phyloP scores from a whole-genome alignment of 35 echinoderm and acorn worm genomes.

The Anneissia japonica region DNA sequence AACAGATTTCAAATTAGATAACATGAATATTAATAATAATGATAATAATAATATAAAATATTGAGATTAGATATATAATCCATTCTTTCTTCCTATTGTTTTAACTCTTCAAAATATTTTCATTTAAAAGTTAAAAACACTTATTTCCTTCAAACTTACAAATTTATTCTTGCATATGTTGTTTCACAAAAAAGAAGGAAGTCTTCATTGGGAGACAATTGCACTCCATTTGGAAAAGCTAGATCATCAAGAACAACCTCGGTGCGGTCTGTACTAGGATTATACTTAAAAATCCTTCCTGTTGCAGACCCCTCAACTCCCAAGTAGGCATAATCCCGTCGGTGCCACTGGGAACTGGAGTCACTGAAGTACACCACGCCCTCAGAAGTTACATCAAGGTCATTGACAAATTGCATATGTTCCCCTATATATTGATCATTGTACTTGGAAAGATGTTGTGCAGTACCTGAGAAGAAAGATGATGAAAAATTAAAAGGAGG shows the following conservation, averaged over 20 bases:
- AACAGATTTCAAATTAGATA: too few species aligned
- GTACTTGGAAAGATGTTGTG: constrained; percentile 6
- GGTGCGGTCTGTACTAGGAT: constrained; percentile 36
- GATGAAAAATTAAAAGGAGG: not conserved
- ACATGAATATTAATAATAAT: too few species aligned
- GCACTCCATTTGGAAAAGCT: constrained; percentile 50
- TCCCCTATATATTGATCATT: not conserved
- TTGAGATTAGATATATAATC: too few species aligned
- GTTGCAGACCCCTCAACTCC: constrained; percentile 19
- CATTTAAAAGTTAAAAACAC: too few species aligned
- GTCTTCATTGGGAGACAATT: constrained; percentile 55
- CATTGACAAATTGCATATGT: constrained; percentile 55
- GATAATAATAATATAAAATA: too few species aligned
- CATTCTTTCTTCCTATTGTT: too few species aligned
- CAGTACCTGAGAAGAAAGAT: constrained; percentile 17
- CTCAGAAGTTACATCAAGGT: constrained; percentile 42
- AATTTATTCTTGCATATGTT: constrained; percentile 34
- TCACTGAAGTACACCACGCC: constrained; percentile 64
- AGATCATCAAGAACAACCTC: constrained; percentile 44
- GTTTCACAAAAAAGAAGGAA: constrained; percentile 52
- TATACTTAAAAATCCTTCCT: constrained; percentile 44
- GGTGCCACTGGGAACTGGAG: constrained; percentile 44
- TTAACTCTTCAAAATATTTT: too few species aligned
- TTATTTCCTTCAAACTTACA: constrained; percentile 36
- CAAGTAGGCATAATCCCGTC: constrained; percentile 28